phyloP scores from a whole-genome alignment of 2,113 vertebrate species.

The Mormyrus lacerda region DNA sequence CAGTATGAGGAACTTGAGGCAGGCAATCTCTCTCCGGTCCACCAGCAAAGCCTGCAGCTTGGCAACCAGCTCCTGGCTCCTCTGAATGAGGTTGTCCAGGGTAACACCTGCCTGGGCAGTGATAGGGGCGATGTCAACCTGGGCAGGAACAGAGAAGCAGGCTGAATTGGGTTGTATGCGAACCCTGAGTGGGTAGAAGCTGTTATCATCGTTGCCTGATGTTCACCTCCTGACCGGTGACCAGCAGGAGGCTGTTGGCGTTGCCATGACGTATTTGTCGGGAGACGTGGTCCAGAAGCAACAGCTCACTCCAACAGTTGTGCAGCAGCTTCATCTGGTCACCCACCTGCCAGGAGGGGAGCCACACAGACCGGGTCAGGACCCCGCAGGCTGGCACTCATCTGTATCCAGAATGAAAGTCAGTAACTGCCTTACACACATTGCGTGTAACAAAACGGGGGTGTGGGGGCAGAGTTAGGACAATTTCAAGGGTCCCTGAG shows the following conservation, averaged over 20 bases:
- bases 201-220: too few species aligned
- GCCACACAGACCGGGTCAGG: background rate
- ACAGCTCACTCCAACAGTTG: conserved; percentile 85
- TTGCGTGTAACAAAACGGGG: background rate
- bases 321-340: conserved; percentile 93
- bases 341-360: conserved; percentile 60
- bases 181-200: background rate
- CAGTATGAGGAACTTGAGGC: conserved; percentile 86
- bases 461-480: too few species aligned
- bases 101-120: conserved; percentile 61
- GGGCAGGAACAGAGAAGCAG: conserved; percentile 3
- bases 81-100: conserved; percentile 67
- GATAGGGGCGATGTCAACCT: conserved; percentile 71
- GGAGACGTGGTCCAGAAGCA: conserved; percentile 81
- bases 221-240: conserved; percentile 81
- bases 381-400: background rate
- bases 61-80: conserved; percentile 71
- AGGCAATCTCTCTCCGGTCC: conserved; percentile 79
- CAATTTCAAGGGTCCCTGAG: background rate
- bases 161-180: background rate
- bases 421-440: background rate
- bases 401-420: background rate
- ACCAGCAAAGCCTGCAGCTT: conserved; percentile 70
- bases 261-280: conserved; percentile 78
- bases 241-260: conserved; percentile 73